Evolutionary conservation across 1,140 invertebrate species (phyloP), one percentile per base, ranked within the genome.

Genomic region (Chrysopa pallens): DNA sequence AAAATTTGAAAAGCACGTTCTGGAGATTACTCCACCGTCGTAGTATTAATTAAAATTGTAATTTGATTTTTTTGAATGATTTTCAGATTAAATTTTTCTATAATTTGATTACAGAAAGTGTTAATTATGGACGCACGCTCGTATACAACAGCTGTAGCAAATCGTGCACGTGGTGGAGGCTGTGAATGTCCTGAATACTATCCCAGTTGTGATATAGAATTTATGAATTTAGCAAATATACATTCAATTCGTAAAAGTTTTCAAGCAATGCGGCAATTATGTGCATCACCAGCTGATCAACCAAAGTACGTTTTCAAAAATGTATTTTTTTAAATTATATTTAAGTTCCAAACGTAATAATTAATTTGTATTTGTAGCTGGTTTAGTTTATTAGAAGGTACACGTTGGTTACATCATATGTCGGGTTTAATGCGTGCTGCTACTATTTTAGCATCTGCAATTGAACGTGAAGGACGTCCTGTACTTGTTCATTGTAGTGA

Each of bases 201-300:
- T 67, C 78, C 82, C 1, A 79, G 74, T 53, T 87, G 88, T 55
- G 91, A 96, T 62, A 91, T 97, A 43, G 79, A 91, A 58, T 98
- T 95, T 59, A 96, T 97, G 91, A 86, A 85, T 62, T 65, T 98
- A 58, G 84, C 90, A 39, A 98, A 98, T 63, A 97, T 98, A 48
- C 93, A 97, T 64, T 78, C 84, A 40, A 87, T 97, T 53, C 70
- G 93, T 29, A 88, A 87, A 51, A 84, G 80, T 57, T 87, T 86
- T 60, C 79, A 84, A 42, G 73, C 79, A 23, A 65, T 87, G 23
- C 61, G 84, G 38, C 73, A 76, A 40, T 62, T 94, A 0, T 85
- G 84, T 49, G 75, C 80, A 28, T 73, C 80, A 38, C 69, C 78
- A 8, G 64, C 76, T 1, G 84, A 89, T 58, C 76, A 81, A 58